Conservation (phyloP, 2,888 invertebrate genomes). For the Fragum fragum region DNA sequence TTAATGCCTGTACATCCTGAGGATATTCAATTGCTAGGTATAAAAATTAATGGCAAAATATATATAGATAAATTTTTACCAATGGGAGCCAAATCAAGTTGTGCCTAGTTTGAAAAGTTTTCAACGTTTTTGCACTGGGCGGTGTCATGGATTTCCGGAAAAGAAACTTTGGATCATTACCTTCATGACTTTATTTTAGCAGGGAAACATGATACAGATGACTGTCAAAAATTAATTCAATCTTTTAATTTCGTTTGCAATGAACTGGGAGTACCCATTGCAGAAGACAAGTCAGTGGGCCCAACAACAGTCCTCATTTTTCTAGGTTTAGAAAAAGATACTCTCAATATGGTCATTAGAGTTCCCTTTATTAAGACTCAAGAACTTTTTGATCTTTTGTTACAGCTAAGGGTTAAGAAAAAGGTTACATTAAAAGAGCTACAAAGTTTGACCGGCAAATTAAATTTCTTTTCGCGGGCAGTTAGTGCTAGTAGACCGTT, state of each 20-base stretch:
- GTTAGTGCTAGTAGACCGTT: constrained; percentile 41
- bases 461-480: constrained; percentile 43
- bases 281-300: constrained; percentile 7
- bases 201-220: background rate
- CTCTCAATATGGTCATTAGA: constrained; percentile 33
- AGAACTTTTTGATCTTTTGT: constrained; percentile 12
- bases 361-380: constrained; percentile 38
- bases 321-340: constrained; percentile 48
- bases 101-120: too few relatives aligned
- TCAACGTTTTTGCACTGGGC: too few relatives aligned
- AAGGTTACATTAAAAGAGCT: constrained; percentile 40
- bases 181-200: constrained; percentile 44
- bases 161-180: constrained; percentile 33
- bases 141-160: too few relatives aligned
- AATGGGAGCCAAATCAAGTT: too few relatives aligned
- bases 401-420: background rate
- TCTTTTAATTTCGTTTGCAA: constrained; percentile 31
- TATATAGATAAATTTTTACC: too few relatives aligned
- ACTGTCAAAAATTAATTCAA: constrained; percentile 29
- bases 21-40: too few relatives aligned
- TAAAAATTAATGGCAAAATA: too few relatives aligned
- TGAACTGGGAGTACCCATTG: background rate
- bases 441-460: constrained; percentile 37
- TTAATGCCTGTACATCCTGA: too few relatives aligned
- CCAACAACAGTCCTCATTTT: constrained; percentile 39